Evolutionary conservation across 2,888 invertebrate genomes (phyloP).

Genomic region (Euspilapteryx auroguttella): DNA sequence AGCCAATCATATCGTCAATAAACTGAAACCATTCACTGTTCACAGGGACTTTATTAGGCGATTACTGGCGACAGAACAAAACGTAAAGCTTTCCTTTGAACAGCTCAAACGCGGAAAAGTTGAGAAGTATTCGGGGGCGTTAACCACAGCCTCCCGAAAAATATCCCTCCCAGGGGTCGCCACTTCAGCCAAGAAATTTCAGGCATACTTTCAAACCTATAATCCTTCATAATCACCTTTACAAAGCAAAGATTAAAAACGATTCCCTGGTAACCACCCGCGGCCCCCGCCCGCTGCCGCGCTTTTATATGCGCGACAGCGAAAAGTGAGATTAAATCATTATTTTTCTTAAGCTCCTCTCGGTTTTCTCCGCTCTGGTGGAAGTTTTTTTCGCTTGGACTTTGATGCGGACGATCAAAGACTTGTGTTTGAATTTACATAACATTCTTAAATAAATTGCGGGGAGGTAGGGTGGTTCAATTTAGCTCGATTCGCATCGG

Average conservation of each 20-base stretch:
- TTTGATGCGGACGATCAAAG: conserved; percentile 61
- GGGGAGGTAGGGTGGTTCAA: no score
- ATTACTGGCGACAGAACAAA: no score
- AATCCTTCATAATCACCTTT: conserved; percentile 64
- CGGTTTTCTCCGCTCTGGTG: conserved; percentile 39
- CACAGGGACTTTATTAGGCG: no score
- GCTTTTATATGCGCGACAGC: conserved; percentile 59
- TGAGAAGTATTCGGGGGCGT: conserved; percentile 31
- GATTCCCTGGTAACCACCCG: conserved; percentile 27
- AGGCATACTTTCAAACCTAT: conserved; percentile 62
- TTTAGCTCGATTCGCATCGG: no score
- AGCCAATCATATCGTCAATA: no score
- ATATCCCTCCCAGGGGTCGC: conserved; percentile 38
- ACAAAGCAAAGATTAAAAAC: conserved; percentile 65
- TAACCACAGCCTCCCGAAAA: conserved; percentile 56
- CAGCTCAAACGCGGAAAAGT: conserved; percentile 47
- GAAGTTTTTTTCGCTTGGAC: conserved; percentile 46
- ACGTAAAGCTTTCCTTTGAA: conserved; percentile 45
- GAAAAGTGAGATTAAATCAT: conserved; percentile 63
- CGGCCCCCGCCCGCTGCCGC: conserved; percentile 25
- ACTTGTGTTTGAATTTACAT: conserved; percentile 61
- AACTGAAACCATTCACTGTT: no score
- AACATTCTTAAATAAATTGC: conserved; percentile 61
- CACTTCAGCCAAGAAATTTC: conserved; percentile 52
- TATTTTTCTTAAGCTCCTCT: conserved; percentile 61